These are phyloP conservation scores for Cyanoderma ruficeps DNA, from an alignment of 2,113 vertebrate species.

Conservation along the genomic window DNA sequence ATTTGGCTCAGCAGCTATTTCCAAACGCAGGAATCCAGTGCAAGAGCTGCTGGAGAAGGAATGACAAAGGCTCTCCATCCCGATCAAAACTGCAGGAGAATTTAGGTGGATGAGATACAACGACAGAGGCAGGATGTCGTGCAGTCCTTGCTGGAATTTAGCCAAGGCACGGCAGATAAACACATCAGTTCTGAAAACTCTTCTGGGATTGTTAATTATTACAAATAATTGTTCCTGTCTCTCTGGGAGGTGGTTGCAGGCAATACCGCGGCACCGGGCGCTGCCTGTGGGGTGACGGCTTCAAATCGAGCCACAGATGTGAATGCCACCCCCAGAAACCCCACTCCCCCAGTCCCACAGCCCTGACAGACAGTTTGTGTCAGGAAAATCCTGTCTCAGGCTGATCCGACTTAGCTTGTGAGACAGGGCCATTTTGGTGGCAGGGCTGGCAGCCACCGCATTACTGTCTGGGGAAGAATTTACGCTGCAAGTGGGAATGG, in stretches of 20 bases:
- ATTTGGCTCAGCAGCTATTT: not conserved
- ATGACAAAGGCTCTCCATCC: not conserved
- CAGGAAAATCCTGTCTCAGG: constrained; percentile 61
- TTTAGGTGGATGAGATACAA: not conserved
- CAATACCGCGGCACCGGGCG: rapidly evolving
- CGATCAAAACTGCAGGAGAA: not conserved
- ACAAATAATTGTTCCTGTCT: not conserved
- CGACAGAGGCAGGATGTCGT: not conserved
- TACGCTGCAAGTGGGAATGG: constrained; percentile 33
- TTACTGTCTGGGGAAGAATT: constrained; percentile 67
- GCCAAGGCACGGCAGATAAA: constrained; percentile 29
- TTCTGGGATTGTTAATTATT: constrained; percentile 40
- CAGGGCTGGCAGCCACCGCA: constrained; percentile 54
- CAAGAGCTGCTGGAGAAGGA: not conserved
- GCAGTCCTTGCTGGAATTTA: constrained; percentile 17
- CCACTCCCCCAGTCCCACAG: not conserved
- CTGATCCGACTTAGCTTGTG: constrained; percentile 66
- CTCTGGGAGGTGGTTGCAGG: not conserved
- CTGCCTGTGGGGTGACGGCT: not conserved
- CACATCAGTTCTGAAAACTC: constrained; percentile 10
- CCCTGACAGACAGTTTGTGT: constrained; percentile 54
- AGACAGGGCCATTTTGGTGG: constrained; percentile 60
- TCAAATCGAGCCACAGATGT: not conserved
- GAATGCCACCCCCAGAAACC: not conserved
- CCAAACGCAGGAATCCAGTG: not conserved